Evolutionary conservation across 1,140 invertebrate species (phyloP).

Genomic region (Macrosteles quadrilineatus): DNA sequence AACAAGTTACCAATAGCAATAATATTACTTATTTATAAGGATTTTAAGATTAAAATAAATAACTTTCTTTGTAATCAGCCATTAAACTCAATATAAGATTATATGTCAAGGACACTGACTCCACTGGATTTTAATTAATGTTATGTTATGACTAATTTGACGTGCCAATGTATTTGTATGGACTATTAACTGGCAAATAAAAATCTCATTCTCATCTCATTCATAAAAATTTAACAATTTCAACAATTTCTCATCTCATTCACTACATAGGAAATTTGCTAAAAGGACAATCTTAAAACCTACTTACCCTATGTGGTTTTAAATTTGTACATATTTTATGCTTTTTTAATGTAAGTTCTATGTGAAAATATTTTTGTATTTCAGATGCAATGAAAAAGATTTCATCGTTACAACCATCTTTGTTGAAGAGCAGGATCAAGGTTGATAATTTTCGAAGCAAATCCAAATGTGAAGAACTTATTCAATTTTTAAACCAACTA

Average conservation of each 20-base stretch:
- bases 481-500: slow-evolving; percentile 17
- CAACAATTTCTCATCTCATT: neutral
- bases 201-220: neutral
- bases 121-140: too few relatives aligned
- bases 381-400: slow-evolving; percentile 19
- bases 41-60: neutral
- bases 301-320: neutral
- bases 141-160: too few relatives aligned
- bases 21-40: too few relatives aligned
- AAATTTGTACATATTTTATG: neutral
- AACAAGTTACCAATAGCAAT: too few relatives aligned
- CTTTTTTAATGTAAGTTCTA: neutral
- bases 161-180: too few relatives aligned
- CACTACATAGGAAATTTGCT: too few relatives aligned
- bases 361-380: neutral
- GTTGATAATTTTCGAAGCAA: slow-evolving; percentile 32
- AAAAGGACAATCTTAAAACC: neutral
- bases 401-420: neutral
- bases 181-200: too few relatives aligned
- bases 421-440: slow-evolving; percentile 24
- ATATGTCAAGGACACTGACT: too few relatives aligned
- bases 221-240: neutral
- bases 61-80: neutral
- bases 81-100: too few relatives aligned
- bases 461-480: slow-evolving; percentile 23